These are phyloP conservation scores for Gymnobelideus leadbeateri DNA, from an alignment of 2,113 vertebrate species.

Conservation along the genomic window DNA sequence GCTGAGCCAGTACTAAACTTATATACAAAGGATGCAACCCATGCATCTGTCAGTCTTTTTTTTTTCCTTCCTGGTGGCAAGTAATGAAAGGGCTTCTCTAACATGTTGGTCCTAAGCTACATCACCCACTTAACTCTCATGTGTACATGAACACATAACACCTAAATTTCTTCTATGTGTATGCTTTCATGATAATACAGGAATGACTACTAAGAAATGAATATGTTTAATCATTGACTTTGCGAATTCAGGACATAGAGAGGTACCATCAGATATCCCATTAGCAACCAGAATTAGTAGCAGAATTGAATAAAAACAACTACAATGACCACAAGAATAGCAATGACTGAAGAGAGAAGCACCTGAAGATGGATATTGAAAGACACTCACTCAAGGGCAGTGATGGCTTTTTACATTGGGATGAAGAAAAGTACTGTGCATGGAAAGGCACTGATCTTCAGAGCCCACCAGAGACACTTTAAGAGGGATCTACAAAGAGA, in stretches of 20 bases:
- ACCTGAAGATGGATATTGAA: neutral
- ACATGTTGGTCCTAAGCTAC: neutral
- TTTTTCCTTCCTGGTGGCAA: no score
- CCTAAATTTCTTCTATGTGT: neutral
- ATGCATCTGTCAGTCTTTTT: no score
- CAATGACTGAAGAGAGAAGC: neutral
- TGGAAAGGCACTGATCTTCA: neutral
- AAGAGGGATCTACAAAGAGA: neutral
- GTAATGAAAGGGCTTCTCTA: no score
- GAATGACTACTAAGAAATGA: neutral
- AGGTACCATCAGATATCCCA: neutral
- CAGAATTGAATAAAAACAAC: neutral
- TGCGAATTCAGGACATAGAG: neutral
- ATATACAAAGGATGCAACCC: no score
- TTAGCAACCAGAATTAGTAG: neutral
- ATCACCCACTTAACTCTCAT: neutral
- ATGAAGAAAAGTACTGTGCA: neutral
- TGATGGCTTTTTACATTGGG: neutral
- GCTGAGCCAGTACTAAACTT: neutral
- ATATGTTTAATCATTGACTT: neutral
- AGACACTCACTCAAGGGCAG: neutral
- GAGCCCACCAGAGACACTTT: neutral
- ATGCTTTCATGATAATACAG: neutral
- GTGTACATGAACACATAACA: neutral
- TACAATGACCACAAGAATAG: neutral